Evolutionary conservation across 2,888 invertebrate genomes (phyloP), one percentile per base, ranked within the genome.

Genomic region (Alsophila aescularia): DNA sequence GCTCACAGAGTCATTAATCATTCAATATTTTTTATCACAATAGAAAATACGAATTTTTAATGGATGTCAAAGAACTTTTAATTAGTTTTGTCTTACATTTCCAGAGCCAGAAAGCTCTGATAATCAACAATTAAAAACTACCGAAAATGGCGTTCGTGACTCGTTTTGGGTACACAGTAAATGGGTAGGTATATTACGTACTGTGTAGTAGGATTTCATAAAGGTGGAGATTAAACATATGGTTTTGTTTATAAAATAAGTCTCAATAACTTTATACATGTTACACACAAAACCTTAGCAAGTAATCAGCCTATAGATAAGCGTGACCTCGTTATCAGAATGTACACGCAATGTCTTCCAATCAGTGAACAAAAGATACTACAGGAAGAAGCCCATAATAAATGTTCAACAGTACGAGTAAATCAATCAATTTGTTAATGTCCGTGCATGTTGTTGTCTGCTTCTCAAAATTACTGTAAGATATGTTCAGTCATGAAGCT

Each of bases 241-340:
- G 8, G 14, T 34, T 35, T 35, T 32, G 36, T 43, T 44, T 52
- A 29, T 44, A 31, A 44, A 34, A 34, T 12, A 27, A 54, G 48
- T 43, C 39, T 41, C 44, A 40, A 50, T 15, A 44, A 40, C n/a
- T n/a, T n/a, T n/a, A n/a, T n/a, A 47, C 44, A 51, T 39, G 44
- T 44, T 49, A 56, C 27, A 45, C 18, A 65, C 53, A 60, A 59
- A 70, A 72, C 69, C 68, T 56, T 56, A 58, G 56, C 60, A 58
- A 59, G 64, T 71, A 75, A 73, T 72, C 70, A 67, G 69, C 65
- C 67, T 45, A 62, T 64, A 74, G 81, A 83, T 83, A 79, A 75
- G 69, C 68, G 71, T 79, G 83, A 83, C 85, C 83, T 77, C 77
- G 72, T 79, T 83, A 85, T 85, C 83, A 73, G 64, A 73, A 72